Percentiles rank a stretch among this genome's conserved stretches.
phyloP scores from a whole-genome alignment of 2,888 invertebrate species.

The Plagiodera versicolora region DNA sequence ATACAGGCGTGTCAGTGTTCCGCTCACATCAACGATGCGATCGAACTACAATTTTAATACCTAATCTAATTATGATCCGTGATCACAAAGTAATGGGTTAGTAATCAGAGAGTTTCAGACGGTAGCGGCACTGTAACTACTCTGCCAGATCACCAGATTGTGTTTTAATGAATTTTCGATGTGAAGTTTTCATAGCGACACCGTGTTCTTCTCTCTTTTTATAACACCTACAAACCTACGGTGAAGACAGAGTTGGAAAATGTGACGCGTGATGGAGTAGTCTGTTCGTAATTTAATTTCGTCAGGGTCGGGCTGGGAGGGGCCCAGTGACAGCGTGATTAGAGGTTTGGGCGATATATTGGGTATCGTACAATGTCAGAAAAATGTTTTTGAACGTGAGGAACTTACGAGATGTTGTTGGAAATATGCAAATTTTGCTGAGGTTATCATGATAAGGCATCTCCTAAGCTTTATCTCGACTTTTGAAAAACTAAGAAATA shows the following conservation, averaged over 20 bases:
- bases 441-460: no score
- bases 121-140: slow-evolving; percentile 48
- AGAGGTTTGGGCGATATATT: slow-evolving; percentile 44
- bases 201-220: slow-evolving; percentile 17
- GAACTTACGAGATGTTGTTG: no score
- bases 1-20: no score
- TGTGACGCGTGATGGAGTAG: slow-evolving; percentile 47
- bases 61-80: slow-evolving; percentile 50
- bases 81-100: slow-evolving; percentile 47
- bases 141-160: slow-evolving; percentile 38
- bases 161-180: slow-evolving; percentile 37
- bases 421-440: no score
- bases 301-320: slow-evolving; percentile 55
- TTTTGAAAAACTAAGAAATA: no score
- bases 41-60: slow-evolving; percentile 44
- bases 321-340: slow-evolving; percentile 56
- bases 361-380: slow-evolving; percentile 39
- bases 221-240: slow-evolving; percentile 2
- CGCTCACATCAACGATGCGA: background rate
- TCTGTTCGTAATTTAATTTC: slow-evolving; percentile 55
- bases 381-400: slow-evolving; percentile 42
- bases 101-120: slow-evolving; percentile 47
- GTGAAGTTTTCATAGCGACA: slow-evolving; percentile 12
- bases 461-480: no score
- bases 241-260: slow-evolving; percentile 29